Evolutionary conservation across 2,113 vertebrate genomes (phyloP).

Genomic region (Manacus vitellinus): DNA sequence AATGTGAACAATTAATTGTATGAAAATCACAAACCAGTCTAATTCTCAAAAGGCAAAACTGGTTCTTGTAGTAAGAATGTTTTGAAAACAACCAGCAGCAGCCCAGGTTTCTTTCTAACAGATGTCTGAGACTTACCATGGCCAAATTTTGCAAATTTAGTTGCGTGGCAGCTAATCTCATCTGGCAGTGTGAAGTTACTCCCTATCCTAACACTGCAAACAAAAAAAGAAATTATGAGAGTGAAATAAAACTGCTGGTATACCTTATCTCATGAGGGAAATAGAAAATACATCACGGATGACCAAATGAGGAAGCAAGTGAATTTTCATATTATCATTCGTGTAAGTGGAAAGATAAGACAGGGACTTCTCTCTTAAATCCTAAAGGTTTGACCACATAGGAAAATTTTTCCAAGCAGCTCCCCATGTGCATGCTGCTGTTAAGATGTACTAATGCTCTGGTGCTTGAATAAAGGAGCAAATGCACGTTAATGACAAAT

Average conservation of each 20-base stretch:
- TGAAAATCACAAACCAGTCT: background rate
- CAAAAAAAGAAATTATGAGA: background rate
- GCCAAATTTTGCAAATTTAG: background rate
- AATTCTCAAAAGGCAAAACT: background rate
- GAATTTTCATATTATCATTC: background rate
- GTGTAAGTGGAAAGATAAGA: background rate
- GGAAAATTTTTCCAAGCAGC: background rate
- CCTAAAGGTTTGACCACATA: background rate
- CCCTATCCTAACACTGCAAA: background rate
- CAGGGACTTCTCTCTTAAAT: background rate
- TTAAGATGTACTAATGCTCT: background rate
- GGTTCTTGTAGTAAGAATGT: background rate
- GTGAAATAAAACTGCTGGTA: background rate
- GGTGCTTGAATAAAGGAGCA: background rate
- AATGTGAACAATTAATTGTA: background rate
- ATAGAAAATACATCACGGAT: background rate
- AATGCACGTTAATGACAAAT: background rate
- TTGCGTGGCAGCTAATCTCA: background rate
- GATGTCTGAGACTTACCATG: background rate
- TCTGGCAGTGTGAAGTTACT: background rate
- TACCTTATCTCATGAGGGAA: background rate
- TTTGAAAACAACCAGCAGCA: background rate
- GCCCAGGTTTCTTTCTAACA: background rate
- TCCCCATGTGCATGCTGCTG: accelerated
- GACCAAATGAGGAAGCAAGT: background rate